Evolutionary conservation across 2,888 invertebrate genomes (phyloP).

Genomic region (Cryptocheilus praepositus): DNA sequence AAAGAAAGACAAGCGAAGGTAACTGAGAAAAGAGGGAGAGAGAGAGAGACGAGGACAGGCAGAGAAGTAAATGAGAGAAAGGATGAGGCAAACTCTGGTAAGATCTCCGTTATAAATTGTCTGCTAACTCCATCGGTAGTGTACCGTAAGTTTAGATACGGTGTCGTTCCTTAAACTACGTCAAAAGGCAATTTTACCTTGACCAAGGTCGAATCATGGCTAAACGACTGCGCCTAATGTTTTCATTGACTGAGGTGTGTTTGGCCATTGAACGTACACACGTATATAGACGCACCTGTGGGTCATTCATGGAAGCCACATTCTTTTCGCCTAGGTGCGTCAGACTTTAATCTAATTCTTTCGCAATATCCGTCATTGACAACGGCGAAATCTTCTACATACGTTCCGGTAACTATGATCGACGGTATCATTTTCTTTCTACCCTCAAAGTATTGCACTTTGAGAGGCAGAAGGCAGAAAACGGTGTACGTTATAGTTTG

Average conservation of each 20-base stretch:
- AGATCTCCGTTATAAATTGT: conserved; percentile 34
- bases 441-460: too few relatives aligned
- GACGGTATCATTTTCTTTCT: too few relatives aligned
- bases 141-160: background rate
- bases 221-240: conserved; percentile 57
- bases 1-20: conserved; percentile 7
- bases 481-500: too few relatives aligned
- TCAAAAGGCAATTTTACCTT: conserved; percentile 51
- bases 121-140: conserved; percentile 25
- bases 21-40: conserved; percentile 22
- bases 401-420: too few relatives aligned
- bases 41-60: conserved; percentile 1
- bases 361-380: too few relatives aligned
- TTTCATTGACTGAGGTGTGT: conserved; percentile 55
- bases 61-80: conserved; percentile 11
- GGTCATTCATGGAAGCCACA: too few relatives aligned
- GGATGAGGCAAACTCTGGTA: background rate
- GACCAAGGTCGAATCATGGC: conserved; percentile 62
- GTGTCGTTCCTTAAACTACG: conserved; percentile 48
- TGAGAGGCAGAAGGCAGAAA: too few relatives aligned
- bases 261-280: conserved; percentile 41
- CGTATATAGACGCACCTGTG: too few relatives aligned
- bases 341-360: too few relatives aligned
- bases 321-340: too few relatives aligned
- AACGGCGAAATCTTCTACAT: too few relatives aligned